Evolutionary conservation across 2,888 invertebrate species (phyloP).

Genomic region (Glyphotaelius pellucidus): DNA sequence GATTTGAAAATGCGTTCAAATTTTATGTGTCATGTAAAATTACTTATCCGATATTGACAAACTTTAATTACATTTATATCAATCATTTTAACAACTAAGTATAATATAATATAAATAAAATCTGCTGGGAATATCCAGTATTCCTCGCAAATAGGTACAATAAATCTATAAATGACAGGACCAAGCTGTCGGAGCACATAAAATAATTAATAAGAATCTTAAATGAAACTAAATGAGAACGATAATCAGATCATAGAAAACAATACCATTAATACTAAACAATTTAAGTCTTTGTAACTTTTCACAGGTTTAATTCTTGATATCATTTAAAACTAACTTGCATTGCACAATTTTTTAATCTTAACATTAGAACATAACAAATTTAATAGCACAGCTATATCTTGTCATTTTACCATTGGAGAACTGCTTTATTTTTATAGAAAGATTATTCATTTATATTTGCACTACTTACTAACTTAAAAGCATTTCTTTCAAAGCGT

Average conservation of each 20-base stretch:
- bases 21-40: background rate
- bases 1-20: background rate
- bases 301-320: constrained; percentile 28
- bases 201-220: constrained; percentile 24
- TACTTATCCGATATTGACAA: background rate
- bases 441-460: background rate
- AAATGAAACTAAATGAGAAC: background rate
- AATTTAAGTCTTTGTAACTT: constrained; percentile 37
- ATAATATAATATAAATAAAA: background rate
- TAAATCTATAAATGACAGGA: background rate
- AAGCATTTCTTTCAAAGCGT: constrained; percentile 15
- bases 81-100: background rate
- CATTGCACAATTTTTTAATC: background rate
- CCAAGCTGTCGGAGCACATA: background rate
- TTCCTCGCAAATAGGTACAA: background rate
- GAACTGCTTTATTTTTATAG: constrained; percentile 9
- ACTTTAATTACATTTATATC: background rate
- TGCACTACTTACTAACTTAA: background rate
- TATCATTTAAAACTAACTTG: constrained; percentile 16
- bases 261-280: constrained; percentile 38
- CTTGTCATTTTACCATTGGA: background rate
- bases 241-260: constrained; percentile 44
- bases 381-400: constrained; percentile 19
- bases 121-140: constrained; percentile 20
- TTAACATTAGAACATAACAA: background rate